A percentile compares a stretch with the other conserved stretches of the same genome.
Evolutionary conservation across 2,888 invertebrate genomes (phyloP).

Genomic region (Magallana nippona): DNA sequence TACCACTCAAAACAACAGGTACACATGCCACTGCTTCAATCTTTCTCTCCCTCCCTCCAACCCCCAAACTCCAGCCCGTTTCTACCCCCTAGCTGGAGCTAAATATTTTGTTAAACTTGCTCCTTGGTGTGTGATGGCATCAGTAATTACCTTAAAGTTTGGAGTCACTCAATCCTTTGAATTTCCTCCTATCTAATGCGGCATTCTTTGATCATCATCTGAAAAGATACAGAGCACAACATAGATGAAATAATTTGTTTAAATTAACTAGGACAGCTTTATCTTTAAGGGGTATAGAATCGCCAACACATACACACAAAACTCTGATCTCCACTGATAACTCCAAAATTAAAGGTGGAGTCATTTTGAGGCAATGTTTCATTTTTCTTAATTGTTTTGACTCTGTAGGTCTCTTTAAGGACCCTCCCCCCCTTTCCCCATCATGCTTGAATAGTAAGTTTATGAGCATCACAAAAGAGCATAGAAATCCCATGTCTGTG

Average conservation of each 20-base stretch:
- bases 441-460: too few species aligned
- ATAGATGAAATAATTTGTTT: constrained; percentile 5
- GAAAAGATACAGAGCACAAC: constrained; percentile 14
- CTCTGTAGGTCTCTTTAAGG: not conserved
- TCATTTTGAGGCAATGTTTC: not conserved
- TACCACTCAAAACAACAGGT: constrained; percentile 1
- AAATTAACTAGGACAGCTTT: constrained; percentile 11
- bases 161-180: not conserved
- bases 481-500: too few species aligned
- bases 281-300: not conserved
- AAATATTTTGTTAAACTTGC: constrained; percentile 12
- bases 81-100: not conserved
- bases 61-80: not conserved
- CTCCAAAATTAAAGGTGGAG: not conserved
- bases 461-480: too few species aligned
- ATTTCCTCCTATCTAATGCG: not conserved
- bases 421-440: too few species aligned
- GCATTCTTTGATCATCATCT: constrained; percentile 18
- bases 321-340: not conserved
- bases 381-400: not conserved
- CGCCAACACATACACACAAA: not conserved
- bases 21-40: not conserved
- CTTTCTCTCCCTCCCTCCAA: not conserved
- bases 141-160: not conserved
- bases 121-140: not conserved